These are phyloP conservation scores for Loripinus fragilis DNA, from an alignment of 2,888 invertebrate genomes.

Conservation along the genomic window DNA sequence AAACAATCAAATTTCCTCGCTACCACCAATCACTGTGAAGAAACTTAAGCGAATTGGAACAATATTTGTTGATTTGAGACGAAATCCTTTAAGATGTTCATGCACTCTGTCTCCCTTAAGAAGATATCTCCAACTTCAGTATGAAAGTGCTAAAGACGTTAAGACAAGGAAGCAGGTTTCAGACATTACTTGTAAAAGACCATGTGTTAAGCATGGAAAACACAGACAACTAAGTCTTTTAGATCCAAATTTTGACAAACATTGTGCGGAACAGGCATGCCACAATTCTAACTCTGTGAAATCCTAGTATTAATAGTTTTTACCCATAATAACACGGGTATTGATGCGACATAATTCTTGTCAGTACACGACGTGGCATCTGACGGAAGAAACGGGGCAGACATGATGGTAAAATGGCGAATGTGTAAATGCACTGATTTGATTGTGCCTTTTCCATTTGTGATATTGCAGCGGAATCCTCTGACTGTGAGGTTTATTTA, in stretches of 20 bases:
- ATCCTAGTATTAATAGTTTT: too few species aligned
- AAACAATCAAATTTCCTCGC: constrained; percentile 38
- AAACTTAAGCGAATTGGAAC: constrained; percentile 36
- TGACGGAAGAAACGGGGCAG: too few species aligned
- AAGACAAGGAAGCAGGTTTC: constrained; percentile 32
- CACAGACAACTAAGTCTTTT: constrained; percentile 32
- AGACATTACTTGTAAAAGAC: constrained; percentile 43
- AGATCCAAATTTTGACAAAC: constrained; percentile 43
- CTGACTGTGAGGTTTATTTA: too few species aligned
- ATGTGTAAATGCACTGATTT: too few species aligned
- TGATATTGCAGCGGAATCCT: too few species aligned
- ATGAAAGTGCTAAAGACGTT: constrained; percentile 31
- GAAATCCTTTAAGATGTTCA: constrained; percentile 49
- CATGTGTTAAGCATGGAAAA: constrained; percentile 24
- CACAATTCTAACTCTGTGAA: too few species aligned
- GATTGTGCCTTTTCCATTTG: too few species aligned
- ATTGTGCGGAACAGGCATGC: constrained; percentile 11
- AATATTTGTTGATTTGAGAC: constrained; percentile 47
- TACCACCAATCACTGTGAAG: constrained; percentile 28
- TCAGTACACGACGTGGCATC: too few species aligned
- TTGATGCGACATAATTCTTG: too few species aligned
- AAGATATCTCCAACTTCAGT: constrained; percentile 44
- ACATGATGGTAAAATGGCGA: too few species aligned
- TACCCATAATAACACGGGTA: too few species aligned
- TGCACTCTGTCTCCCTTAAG: constrained; percentile 37